Evolutionary conservation across 2,113 vertebrate species (phyloP).

Genomic region (Orcinus orca): DNA sequence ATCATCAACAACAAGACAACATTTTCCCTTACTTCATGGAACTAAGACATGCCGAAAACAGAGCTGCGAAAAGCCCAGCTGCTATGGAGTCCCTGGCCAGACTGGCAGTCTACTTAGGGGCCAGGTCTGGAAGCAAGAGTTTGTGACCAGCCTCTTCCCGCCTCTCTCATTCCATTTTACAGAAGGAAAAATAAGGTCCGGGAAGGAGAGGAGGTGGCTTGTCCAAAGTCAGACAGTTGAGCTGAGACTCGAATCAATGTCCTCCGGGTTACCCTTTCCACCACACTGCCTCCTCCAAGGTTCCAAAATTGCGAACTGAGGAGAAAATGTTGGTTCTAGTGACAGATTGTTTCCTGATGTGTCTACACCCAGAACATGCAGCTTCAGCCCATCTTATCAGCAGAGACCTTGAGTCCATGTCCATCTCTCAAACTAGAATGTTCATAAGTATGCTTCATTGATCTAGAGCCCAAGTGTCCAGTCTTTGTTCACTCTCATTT

Average conservation of each 20-base stretch:
- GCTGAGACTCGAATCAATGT: not conserved
- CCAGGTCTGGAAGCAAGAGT: not conserved
- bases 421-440: not conserved
- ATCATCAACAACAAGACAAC: not conserved
- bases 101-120: not conserved
- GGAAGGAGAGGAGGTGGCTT: not conserved
- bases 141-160: not conserved
- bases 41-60: not conserved
- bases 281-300: not conserved
- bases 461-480: not conserved
- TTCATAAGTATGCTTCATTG: not conserved
- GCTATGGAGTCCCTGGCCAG: not conserved
- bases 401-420: not conserved
- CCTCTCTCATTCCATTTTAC: not conserved
- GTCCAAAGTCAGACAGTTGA: not conserved
- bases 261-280: not conserved
- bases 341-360: not conserved
- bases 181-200: not conserved
- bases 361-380: not conserved
- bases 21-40: not conserved
- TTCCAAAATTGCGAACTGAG: not conserved
- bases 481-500: slow-evolving; percentile 2
- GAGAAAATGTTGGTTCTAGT: not conserved
- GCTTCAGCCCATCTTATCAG: slow-evolving; percentile 1
- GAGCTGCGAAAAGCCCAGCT: not conserved